Evolutionary conservation across 2,888 invertebrate species (phyloP).

Genomic region (Agrotis segetum): DNA sequence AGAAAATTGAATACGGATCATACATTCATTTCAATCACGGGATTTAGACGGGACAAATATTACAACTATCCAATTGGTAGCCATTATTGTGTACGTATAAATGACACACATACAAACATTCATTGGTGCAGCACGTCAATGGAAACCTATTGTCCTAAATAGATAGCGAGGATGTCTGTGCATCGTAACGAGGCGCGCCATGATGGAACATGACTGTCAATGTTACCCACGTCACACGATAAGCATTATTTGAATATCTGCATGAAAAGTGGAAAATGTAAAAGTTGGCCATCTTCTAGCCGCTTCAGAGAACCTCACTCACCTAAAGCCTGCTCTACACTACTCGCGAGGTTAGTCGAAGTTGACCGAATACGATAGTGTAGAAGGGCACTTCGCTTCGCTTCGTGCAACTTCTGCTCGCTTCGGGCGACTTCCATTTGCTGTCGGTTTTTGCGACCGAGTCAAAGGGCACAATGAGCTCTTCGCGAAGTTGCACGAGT

Average conservation of each 20-base stretch:
- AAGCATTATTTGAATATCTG: slow-evolving; percentile 23
- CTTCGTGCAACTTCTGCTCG: too few relatives aligned
- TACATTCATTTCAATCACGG: background rate
- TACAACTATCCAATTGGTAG: slow-evolving; percentile 2
- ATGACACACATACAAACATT: slow-evolving; percentile 35
- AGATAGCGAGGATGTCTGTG: slow-evolving; percentile 45
- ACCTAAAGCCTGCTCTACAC: too few relatives aligned
- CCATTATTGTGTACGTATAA: background rate
- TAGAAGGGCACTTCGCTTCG: too few relatives aligned
- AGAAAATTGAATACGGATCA: background rate
- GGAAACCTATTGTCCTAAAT: slow-evolving; percentile 58
- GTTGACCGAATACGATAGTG: too few relatives aligned
- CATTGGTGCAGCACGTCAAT: slow-evolving; percentile 41
- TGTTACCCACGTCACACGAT: slow-evolving; percentile 50
- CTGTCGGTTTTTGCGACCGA: too few relatives aligned
- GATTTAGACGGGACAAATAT: background rate
- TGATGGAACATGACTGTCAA: slow-evolving; percentile 39
- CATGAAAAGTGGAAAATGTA: slow-evolving; percentile 5
- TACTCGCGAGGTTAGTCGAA: too few relatives aligned
- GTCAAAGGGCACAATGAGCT: too few relatives aligned
- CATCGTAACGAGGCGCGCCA: slow-evolving; percentile 37
- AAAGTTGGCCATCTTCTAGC: background rate
- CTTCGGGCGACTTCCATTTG: too few relatives aligned
- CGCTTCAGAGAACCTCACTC: too few relatives aligned
- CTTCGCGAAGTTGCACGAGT: too few relatives aligned